Conservation (phyloP, 2,888 invertebrate species). For the Drosophila histrio region DNA sequence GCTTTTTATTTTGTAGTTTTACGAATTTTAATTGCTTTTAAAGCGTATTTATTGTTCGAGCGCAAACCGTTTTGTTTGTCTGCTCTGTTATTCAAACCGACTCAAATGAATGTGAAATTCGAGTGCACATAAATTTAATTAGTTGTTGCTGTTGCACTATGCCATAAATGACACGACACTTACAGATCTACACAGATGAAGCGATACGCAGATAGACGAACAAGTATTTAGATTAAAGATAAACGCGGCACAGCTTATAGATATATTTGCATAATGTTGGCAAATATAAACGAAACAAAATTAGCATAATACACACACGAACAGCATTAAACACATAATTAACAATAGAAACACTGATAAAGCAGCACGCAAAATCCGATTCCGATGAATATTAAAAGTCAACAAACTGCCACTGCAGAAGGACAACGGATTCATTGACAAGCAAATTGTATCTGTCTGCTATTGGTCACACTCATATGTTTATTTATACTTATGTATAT, state of each 20-base stretch:
- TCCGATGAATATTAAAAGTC: slow-evolving; percentile 29
- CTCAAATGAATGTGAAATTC: slow-evolving; percentile 41
- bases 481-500: slow-evolving; percentile 1
- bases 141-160: slow-evolving; percentile 31
- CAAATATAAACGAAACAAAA: slow-evolving; percentile 43
- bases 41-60: slow-evolving; percentile 63
- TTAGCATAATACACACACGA: slow-evolving; percentile 47
- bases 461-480: background rate
- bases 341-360: slow-evolving; percentile 40
- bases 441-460: slow-evolving; percentile 1
- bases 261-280: slow-evolving; percentile 59
- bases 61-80: slow-evolving; percentile 62
- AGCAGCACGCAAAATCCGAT: slow-evolving; percentile 19
- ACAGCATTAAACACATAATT: slow-evolving; percentile 38
- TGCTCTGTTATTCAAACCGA: slow-evolving; percentile 35
- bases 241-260: slow-evolving; percentile 25
- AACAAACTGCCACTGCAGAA: slow-evolving; percentile 24
- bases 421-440: slow-evolving; percentile 2
- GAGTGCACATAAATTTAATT: slow-evolving; percentile 55
- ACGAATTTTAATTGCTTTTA: slow-evolving; percentile 62
- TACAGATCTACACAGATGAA: slow-evolving; percentile 39
- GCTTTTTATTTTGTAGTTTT: slow-evolving; percentile 48
- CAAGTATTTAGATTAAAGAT: slow-evolving; percentile 34
- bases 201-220: slow-evolving; percentile 19
- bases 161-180: slow-evolving; percentile 61